These are phyloP conservation scores for Pterostichus madidus DNA, from an alignment of 2,888 invertebrate genomes.

Conservation along the genomic window DNA sequence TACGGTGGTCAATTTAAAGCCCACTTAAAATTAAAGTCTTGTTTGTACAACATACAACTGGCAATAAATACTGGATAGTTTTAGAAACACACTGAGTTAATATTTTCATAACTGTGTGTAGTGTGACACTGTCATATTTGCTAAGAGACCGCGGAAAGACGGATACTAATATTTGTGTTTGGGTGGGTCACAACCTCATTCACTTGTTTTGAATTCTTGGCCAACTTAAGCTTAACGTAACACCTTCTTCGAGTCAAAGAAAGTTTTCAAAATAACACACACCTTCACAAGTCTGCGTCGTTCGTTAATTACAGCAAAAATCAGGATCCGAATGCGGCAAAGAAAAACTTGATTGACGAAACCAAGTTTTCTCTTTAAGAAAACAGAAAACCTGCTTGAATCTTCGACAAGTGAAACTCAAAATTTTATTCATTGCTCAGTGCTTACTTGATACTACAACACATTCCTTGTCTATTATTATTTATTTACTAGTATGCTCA, in stretches of 20 bases:
- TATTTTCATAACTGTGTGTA: background rate
- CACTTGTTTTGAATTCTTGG: constrained; percentile 41
- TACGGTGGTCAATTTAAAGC: too few species aligned
- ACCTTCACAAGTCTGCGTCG: too few species aligned
- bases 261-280: constrained; percentile 28
- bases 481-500: too few species aligned
- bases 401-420: constrained; percentile 43
- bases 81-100: background rate
- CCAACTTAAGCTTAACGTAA: constrained; percentile 38
- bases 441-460: background rate
- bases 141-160: background rate
- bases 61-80: background rate
- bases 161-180: constrained; percentile 26
- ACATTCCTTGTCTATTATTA: background rate
- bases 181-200: constrained; percentile 50
- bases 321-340: background rate
- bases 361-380: constrained; percentile 48
- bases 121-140: constrained; percentile 3
- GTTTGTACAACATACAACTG: background rate
- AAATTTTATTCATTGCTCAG: constrained; percentile 20
- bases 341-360: constrained; percentile 43
- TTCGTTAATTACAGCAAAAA: constrained; percentile 14
- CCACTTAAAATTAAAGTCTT: too few species aligned
- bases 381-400: constrained; percentile 34
- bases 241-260: constrained; percentile 9